These are phyloP conservation scores for Zhuqinia jingwanae DNA, from an alignment of 2,888 invertebrate genomes.

Conservation along the genomic window DNA sequence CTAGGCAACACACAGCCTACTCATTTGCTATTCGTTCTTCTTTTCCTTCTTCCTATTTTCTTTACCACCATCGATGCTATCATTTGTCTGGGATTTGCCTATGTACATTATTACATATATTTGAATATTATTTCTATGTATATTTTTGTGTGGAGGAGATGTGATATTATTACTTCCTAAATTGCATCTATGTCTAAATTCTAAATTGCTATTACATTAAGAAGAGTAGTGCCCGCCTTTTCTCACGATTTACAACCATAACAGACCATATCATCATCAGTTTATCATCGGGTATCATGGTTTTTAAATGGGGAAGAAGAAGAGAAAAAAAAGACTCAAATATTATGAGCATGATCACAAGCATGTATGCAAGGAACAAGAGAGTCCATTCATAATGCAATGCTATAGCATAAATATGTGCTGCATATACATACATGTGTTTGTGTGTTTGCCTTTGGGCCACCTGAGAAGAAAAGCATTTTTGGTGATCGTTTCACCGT, in stretches of 20 bases:
- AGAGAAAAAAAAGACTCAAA: background rate
- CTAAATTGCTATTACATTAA: slow-evolving; percentile 17
- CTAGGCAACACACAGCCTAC: slow-evolving; percentile 14
- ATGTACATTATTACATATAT: too few relatives aligned
- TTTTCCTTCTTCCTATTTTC: slow-evolving; percentile 13
- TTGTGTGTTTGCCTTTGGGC: slow-evolving; percentile 21
- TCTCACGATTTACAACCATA: slow-evolving; percentile 62
- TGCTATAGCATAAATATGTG: too few relatives aligned
- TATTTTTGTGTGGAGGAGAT: too few relatives aligned
- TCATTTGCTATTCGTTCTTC: slow-evolving; percentile 50
- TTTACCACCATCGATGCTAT: background rate
- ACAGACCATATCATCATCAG: background rate
- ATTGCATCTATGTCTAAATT: slow-evolving; percentile 5
- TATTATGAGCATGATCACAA: too few relatives aligned
- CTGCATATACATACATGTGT: background rate
- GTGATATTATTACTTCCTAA: background rate
- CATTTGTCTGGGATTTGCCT: slow-evolving; percentile 6
- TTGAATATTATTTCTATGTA: slow-evolving; percentile 3
- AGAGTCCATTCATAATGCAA: too few relatives aligned
- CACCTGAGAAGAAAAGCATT: slow-evolving; percentile 50
- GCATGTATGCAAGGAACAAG: too few relatives aligned
- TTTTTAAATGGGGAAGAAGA: background rate
- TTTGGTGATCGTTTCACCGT: slow-evolving; percentile 40
- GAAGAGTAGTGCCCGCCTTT: slow-evolving; percentile 44
- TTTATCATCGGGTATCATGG: background rate